phyloP scores from a whole-genome alignment of 2,888 invertebrate genomes.

The Eupithecia subumbrata region DNA sequence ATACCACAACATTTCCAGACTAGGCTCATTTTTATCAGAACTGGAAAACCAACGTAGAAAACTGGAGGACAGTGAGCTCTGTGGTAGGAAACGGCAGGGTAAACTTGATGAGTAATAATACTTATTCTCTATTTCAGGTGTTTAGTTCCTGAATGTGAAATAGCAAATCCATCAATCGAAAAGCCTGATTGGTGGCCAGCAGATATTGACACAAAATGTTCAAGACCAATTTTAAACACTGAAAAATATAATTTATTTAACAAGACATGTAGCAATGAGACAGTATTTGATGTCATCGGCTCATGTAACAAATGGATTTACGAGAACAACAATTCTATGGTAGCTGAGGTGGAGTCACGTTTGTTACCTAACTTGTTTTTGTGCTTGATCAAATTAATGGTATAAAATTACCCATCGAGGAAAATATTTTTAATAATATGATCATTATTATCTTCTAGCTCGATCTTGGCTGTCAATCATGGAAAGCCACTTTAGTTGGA shows the following conservation, averaged over 20 bases:
- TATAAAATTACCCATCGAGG: neutral
- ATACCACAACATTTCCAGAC: neutral
- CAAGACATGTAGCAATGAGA: constrained; percentile 59
- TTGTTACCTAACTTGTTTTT: neutral
- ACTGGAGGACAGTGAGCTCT: neutral
- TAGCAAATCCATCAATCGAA: constrained; percentile 46
- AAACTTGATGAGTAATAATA: neutral
- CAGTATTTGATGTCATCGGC: constrained; percentile 57
- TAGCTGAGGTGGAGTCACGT: constrained; percentile 59
- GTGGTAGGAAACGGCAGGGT: neutral
- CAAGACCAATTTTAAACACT: constrained; percentile 57
- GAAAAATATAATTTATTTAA: constrained; percentile 48
- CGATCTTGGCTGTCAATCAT: constrained; percentile 71
- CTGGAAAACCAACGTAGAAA: neutral
- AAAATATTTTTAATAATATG: neutral
- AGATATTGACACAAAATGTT: constrained; percentile 60
- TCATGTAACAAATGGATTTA: constrained; percentile 71
- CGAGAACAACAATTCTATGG: constrained; percentile 66
- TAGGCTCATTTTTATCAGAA: neutral
- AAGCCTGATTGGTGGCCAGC: constrained; percentile 69
- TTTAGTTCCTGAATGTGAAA: constrained; percentile 67
- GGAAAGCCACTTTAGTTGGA: constrained; percentile 82
- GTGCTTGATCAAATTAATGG: neutral
- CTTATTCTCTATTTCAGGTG: constrained; percentile 56
- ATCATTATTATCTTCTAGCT: constrained; percentile 50